A percentile compares a stretch with the other conserved stretches of the same genome.
phyloP scores from a whole-genome alignment of 2,113 vertebrate genomes.

The Helogale parvula region DNA sequence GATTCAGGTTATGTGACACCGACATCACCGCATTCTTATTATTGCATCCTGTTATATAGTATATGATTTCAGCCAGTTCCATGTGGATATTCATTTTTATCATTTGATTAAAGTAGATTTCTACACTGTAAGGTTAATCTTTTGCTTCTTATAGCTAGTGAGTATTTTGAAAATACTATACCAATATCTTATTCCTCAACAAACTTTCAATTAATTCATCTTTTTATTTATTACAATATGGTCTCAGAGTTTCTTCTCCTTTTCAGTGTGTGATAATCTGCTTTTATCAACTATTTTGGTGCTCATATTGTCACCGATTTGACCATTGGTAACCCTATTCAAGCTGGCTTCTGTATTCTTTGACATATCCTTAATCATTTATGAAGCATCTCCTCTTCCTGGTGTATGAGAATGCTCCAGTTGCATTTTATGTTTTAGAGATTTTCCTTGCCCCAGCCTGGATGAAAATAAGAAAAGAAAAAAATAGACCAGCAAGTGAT shows the following conservation, averaged over 20 bases:
- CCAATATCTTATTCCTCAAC: not conserved
- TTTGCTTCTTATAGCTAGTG: not conserved
- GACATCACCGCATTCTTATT: not conserved
- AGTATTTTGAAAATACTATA: not conserved
- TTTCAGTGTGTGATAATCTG: not conserved
- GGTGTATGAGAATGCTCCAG: not conserved
- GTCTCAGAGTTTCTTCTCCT: not conserved
- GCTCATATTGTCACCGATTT: not conserved
- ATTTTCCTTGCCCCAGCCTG: not conserved
- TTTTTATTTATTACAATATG: not conserved
- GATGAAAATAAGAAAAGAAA: conserved; percentile 21
- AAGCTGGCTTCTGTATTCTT: not conserved
- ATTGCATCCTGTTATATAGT: not conserved
- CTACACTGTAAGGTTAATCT: not conserved
- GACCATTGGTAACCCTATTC: not conserved
- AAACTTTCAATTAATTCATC: not conserved
- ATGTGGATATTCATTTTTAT: not conserved
- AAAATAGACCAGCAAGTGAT: not conserved
- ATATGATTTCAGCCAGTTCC: not conserved
- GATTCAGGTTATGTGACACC: not conserved
- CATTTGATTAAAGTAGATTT: not conserved
- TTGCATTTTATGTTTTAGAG: not conserved
- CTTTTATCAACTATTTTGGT: not conserved
- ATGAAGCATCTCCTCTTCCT: not conserved
- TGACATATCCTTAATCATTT: not conserved